phyloP scores from a whole-genome alignment of 1,140 invertebrate genomes.

The Linepithema humile region DNA sequence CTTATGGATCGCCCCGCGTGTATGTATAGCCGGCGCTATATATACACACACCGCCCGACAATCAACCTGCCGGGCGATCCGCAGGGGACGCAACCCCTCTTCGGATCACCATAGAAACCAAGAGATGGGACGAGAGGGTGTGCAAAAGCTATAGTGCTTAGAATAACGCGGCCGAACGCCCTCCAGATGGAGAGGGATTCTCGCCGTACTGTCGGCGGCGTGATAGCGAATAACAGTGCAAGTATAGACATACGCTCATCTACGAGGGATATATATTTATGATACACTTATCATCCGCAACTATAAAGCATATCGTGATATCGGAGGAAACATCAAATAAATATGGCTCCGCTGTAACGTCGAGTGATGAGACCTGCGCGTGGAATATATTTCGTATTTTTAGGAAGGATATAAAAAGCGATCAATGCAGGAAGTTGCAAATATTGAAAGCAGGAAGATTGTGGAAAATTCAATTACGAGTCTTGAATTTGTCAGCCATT shows the following conservation, averaged over 20 bases:
- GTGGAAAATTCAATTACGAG: neutral
- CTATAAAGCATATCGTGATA: constrained; percentile 28
- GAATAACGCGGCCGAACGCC: constrained; percentile 61
- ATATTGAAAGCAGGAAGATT: neutral
- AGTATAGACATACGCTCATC: constrained; percentile 41
- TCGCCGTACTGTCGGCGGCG: neutral
- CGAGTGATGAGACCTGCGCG: neutral
- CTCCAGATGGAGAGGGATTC: constrained; percentile 61
- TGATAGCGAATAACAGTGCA: constrained; percentile 9
- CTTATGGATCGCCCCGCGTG: constrained; percentile 26
- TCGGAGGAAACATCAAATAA: constrained; percentile 6
- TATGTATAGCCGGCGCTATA: neutral
- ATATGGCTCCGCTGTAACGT: neutral
- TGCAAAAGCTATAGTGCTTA: constrained; percentile 71
- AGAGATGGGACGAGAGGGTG: constrained; percentile 67
- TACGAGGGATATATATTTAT: constrained; percentile 12
- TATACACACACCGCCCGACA: constrained; percentile 31
- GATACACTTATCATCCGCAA: neutral
- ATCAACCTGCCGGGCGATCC: constrained; percentile 64
- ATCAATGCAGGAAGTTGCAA: neutral
- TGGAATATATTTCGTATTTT: neutral
- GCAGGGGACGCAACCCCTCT: constrained; percentile 62
- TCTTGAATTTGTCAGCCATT: neutral
- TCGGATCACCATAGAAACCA: constrained; percentile 74
- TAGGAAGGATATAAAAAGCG: neutral